Percentiles rank a stretch among this genome's conserved stretches.
phyloP scores from a whole-genome alignment of 2,113 vertebrate genomes.

The Xenopus borealis region DNA sequence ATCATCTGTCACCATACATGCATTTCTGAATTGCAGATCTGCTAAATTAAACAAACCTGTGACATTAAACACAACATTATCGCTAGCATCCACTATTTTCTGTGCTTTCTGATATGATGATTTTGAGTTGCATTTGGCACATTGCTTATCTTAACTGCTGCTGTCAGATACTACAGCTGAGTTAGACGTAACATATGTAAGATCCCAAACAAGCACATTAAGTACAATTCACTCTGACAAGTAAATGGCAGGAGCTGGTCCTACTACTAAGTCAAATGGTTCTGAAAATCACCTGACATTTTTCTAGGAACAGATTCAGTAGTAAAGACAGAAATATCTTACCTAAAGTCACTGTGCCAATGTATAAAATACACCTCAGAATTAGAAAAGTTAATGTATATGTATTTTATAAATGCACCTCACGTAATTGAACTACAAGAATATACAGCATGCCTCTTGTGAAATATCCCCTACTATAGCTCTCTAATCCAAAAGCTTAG shows the following conservation, averaged over 20 bases:
- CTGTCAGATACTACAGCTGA: conserved; percentile 28
- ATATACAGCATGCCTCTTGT: background rate
- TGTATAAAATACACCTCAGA: too few species aligned
- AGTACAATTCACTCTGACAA: conserved; percentile 34
- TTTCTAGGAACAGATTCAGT: background rate
- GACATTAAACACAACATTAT: conserved; percentile 7
- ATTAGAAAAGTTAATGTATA: background rate
- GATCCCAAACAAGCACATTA: conserved; percentile 30
- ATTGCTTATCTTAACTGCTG: conserved; percentile 6
- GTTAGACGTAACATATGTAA: conserved; percentile 26
- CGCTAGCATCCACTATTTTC: conserved; percentile 9
- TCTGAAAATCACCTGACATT: conserved; percentile 7
- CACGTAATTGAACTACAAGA: background rate
- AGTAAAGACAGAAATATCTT: background rate
- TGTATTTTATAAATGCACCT: background rate
- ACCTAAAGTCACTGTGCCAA: too few species aligned
- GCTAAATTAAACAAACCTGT: background rate
- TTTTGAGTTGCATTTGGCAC: conserved; percentile 9
- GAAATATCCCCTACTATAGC: background rate
- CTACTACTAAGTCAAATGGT: background rate
- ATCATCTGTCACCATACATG: too few species aligned
- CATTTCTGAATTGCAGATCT: too few species aligned
- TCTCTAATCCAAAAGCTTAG: background rate
- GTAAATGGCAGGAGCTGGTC: conserved; percentile 27
- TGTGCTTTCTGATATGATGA: conserved; percentile 2